Evolutionary conservation across 2,888 invertebrate species (phyloP), one percentile per base, ranked within the genome.

Genomic region (Drosophila cyrtoloma): DNA sequence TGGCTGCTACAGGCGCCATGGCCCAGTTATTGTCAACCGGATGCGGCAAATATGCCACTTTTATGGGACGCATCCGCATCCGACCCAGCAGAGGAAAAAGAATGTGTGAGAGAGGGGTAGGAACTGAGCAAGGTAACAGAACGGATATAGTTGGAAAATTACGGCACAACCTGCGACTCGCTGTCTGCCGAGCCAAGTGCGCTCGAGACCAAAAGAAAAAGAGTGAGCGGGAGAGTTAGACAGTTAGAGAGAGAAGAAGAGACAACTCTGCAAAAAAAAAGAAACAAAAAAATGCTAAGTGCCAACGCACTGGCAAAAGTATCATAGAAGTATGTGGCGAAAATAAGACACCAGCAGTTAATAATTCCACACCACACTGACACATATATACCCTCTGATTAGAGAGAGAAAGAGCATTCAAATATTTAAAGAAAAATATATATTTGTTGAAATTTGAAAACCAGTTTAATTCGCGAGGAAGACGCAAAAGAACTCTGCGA

Each of bases 1-100:
- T 51, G 59, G 56, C 68, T 42, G 50, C 52, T 44, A 19, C 58
- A 39, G 60, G 56, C 77, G 58, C 73, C 63, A 53, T 66, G 85
- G 82, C 82, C 66, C 89, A 89, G 90, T 77, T 88, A 75, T 83
- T 86, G 89, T 88, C 86, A 90, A 86, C 90, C 90, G 90, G 86
- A 86, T 89, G 89, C 87, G 84, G 90, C 90, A 89, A 86, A 90
- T 90, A 86, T 90, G 89, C 81, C 86, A 90, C 81, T 90, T 86
- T 86, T 86, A 86, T 88, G 86, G 84, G 79, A 81, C 67, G 76
- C 84, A 82, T 86, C 90, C 86, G 86, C 44, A 81, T 85, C 86
- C 89, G 71, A 71, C 58, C 67, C 71, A 80, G 44, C 64, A 59
- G 47, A 16, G 16, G 6, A 44, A 19, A 57, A 7, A 37, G 28